A percentile compares a stretch with the other conserved stretches of the same genome.
Evolutionary conservation across 2,888 invertebrate species (phyloP).

Genomic region (Lepidochrysops patricia): DNA sequence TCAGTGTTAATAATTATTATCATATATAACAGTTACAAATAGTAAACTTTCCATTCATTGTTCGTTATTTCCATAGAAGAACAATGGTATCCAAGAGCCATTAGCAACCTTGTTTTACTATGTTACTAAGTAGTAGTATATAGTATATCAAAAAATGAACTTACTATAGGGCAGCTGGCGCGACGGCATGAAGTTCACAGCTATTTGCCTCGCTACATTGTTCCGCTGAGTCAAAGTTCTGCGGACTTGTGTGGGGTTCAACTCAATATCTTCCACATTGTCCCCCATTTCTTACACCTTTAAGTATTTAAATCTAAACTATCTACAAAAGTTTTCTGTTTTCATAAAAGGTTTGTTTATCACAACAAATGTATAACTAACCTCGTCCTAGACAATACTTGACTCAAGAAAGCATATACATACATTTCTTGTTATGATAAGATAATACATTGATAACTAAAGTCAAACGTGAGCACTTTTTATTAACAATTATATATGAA

Average conservation of each 20-base stretch:
- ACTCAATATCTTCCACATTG: conserved; percentile 37
- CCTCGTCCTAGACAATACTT: no score
- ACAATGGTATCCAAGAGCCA: no score
- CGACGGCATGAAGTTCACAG: conserved; percentile 66
- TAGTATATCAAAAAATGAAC: conserved; percentile 23
- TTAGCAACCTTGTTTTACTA: no score
- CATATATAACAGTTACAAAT: no score
- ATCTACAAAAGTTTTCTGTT: no score
- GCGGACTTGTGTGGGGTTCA: conserved; percentile 35
- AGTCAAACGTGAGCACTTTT: no score
- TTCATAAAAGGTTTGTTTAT: no score
- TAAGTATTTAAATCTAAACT: neutral
- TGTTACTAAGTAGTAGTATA: neutral
- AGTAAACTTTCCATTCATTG: no score
- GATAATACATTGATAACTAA: neutral
- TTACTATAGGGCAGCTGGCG: conserved; percentile 56
- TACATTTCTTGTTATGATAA: neutral
- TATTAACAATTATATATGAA: no score
- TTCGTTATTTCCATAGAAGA: no score
- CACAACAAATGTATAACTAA: neutral
- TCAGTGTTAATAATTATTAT: no score
- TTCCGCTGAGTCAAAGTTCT: conserved; percentile 43
- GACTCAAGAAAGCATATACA: neutral
- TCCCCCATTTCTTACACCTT: conserved; percentile 28
- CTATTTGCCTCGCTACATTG: conserved; percentile 55